A percentile compares a stretch with the other conserved stretches of the same genome.
Conservation (phyloP, 2,797 vertebrate species). For the Synanceia verrucosa region DNA sequence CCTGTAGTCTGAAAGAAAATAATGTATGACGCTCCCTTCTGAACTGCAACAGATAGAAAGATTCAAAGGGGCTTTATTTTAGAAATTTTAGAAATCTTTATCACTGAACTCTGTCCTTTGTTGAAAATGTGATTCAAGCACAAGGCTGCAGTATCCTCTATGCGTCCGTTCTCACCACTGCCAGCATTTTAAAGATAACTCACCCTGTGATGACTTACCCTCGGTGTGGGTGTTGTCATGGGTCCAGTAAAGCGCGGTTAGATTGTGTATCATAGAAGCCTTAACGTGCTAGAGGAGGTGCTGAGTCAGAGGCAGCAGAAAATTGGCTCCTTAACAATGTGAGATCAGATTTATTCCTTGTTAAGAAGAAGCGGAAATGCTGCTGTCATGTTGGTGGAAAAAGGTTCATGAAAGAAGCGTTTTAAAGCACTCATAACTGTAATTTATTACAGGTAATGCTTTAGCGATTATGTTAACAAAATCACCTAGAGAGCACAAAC, state of each 20-base stretch:
- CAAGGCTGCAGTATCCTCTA: background rate
- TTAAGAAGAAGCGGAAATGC: slow-evolving; percentile 9
- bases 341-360: slow-evolving; percentile 27
- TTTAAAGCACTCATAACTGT: background rate
- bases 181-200: too few relatives aligned
- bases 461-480: background rate
- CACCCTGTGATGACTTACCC: background rate
- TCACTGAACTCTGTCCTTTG: background rate
- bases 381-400: background rate
- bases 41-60: slow-evolving; percentile 4
- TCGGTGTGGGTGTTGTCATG: background rate
- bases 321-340: slow-evolving; percentile 8
- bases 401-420: background rate
- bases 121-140: background rate
- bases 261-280: background rate
- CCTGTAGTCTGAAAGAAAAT: slow-evolving; percentile 8
- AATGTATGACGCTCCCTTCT: slow-evolving; percentile 3
- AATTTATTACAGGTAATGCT: background rate
- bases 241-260: background rate
- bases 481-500: background rate
- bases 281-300: background rate
- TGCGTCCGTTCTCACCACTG: background rate
- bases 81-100: slow-evolving; percentile 5
- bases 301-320: slow-evolving; percentile 25
- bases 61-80: slow-evolving; percentile 3